A percentile compares a stretch with the other conserved stretches of the same genome.
Evolutionary conservation across 2,888 invertebrate genomes (phyloP).

Genomic region (Eupithecia pulchellata): DNA sequence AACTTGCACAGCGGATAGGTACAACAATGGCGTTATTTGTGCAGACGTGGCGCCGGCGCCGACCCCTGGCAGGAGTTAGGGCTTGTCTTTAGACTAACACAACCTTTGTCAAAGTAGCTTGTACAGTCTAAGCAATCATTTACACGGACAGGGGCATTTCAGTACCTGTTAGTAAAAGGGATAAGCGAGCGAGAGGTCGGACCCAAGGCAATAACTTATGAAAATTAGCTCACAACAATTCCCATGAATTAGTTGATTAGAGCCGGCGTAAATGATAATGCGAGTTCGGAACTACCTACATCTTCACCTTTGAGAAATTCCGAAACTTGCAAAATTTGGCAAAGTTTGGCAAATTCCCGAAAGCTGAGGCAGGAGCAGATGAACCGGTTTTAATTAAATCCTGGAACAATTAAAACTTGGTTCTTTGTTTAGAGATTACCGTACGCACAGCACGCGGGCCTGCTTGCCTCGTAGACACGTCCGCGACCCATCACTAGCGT

Average conservation of each 20-base stretch:
- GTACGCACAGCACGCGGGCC: conserved; percentile 24
- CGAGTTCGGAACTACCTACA: conserved; percentile 33
- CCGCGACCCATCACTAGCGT: background rate
- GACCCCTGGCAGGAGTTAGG: background rate
- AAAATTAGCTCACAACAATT: conserved; percentile 20
- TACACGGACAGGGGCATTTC: background rate
- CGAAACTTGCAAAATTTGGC: conserved; percentile 14
- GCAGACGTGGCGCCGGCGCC: background rate
- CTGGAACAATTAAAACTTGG: conserved; percentile 46
- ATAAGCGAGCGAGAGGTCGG: conserved; percentile 5
- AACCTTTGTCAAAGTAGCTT: background rate
- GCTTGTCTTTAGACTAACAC: background rate
- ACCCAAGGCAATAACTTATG: conserved; percentile 14
- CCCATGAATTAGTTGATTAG: conserved; percentile 30
- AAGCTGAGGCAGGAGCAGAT: conserved; percentile 36
- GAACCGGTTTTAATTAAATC: conserved; percentile 48
- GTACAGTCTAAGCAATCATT: background rate
- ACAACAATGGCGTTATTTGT: conserved; percentile 16
- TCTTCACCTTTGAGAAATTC: conserved; percentile 35
- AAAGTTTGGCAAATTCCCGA: conserved; percentile 25
- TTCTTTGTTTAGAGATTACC: conserved; percentile 40
- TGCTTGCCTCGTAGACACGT: background rate
- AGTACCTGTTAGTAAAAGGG: background rate
- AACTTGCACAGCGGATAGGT: conserved; percentile 14
- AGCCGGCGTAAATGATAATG: conserved; percentile 33